phyloP scores from a whole-genome alignment of 2,113 vertebrate species.

The Penelope pileata region DNA sequence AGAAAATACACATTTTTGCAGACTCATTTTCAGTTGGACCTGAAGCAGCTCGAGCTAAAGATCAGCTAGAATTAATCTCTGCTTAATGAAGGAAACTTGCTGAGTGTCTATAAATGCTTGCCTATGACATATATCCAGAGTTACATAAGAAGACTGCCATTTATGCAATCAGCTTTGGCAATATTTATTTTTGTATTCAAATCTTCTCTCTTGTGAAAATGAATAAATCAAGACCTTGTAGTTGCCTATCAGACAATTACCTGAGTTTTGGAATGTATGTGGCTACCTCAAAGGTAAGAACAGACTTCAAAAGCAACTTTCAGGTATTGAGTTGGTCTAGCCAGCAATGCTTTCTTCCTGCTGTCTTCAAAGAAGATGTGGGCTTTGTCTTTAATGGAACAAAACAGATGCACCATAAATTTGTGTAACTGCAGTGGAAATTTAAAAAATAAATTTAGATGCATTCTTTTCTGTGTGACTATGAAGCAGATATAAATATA shows the following conservation, averaged over 20 bases:
- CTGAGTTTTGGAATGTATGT: background rate
- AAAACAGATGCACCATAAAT: background rate
- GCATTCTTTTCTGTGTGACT: background rate
- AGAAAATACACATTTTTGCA: conserved; percentile 43
- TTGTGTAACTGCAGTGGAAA: background rate
- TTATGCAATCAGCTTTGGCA: conserved; percentile 50
- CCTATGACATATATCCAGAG: conserved; percentile 22
- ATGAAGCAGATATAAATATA: background rate
- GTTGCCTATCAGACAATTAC: conserved; percentile 7
- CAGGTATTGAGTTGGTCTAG: background rate
- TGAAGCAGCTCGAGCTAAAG: conserved; percentile 19
- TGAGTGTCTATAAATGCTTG: conserved; percentile 48
- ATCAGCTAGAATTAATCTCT: conserved; percentile 49
- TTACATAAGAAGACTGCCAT: conserved; percentile 40
- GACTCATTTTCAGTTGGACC: conserved; percentile 47
- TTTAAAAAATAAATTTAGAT: background rate
- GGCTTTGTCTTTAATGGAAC: background rate
- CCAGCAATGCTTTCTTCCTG: background rate
- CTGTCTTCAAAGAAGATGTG: background rate
- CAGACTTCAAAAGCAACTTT: background rate
- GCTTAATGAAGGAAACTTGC: conserved; percentile 56
- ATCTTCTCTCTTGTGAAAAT: conserved; percentile 29
- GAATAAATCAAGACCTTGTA: conserved; percentile 28
- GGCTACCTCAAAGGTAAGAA: conserved; percentile 21
- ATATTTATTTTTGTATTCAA: conserved; percentile 61